Conservation (phyloP, 53 echinoderm and acorn worm genomes). For the Luidia sarsii region DNA sequence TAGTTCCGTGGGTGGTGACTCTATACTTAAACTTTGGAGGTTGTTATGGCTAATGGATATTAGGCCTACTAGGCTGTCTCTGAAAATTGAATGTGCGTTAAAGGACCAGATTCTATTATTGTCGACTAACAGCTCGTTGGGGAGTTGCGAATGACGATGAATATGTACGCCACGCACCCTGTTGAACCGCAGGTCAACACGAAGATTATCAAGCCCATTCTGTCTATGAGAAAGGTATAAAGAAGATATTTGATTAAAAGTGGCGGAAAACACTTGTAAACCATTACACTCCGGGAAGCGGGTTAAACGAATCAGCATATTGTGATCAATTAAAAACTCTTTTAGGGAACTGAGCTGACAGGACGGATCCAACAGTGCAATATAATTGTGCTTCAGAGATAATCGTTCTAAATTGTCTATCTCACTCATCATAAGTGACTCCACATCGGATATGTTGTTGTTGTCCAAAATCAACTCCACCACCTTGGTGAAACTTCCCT, state of each 20-base stretch:
- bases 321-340: background rate
- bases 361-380: background rate
- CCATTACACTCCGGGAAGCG: background rate
- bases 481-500: background rate
- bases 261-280: slow-evolving; percentile 4
- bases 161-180: background rate
- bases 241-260: too few species aligned
- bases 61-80: background rate
- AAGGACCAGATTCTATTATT: too few species aligned
- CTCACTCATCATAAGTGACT: background rate
- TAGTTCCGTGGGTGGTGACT: background rate
- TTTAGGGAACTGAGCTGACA: background rate
- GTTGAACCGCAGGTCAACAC: slow-evolving; percentile 2
- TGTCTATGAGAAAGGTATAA: too few species aligned
- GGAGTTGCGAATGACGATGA: too few species aligned
- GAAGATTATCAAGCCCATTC: too few species aligned
- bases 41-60: slow-evolving; percentile 9
- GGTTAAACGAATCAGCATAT: background rate
- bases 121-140: too few species aligned
- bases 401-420: background rate
- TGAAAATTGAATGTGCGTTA: too few species aligned
- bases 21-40: background rate
- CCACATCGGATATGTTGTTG: slow-evolving; percentile 18
- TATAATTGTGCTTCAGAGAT: background rate
- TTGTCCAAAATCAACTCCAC: slow-evolving; percentile 23